These are phyloP conservation scores for Irena cyanogastra DNA, from an alignment of 2,113 vertebrate species.

Conservation along the genomic window DNA sequence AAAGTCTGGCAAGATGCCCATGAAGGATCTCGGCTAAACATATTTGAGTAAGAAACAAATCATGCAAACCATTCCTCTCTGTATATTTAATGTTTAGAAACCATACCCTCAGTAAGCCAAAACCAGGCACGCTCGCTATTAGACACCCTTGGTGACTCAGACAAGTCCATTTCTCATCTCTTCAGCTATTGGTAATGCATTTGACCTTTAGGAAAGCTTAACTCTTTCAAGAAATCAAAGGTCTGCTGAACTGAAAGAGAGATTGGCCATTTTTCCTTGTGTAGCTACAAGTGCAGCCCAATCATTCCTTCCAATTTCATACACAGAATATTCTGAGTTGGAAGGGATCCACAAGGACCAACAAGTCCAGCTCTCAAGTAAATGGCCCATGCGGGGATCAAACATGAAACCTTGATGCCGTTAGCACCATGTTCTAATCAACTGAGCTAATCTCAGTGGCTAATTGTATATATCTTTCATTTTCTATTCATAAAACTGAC, in stretches of 20 bases:
- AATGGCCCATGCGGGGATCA: neutral
- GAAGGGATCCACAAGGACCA: neutral
- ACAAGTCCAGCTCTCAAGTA: neutral
- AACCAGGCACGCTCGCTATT: neutral
- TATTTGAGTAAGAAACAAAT: constrained; percentile 75
- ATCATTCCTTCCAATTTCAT: neutral
- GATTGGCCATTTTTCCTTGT: neutral
- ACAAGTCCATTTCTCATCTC: neutral
- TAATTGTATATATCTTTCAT: neutral
- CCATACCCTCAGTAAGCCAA: neutral
- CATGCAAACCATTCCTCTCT: neutral
- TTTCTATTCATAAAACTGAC: neutral
- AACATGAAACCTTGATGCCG: neutral
- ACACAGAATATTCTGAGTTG: neutral
- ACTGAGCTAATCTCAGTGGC: neutral
- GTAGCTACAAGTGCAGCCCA: neutral
- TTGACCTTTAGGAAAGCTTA: neutral
- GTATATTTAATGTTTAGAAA: neutral
- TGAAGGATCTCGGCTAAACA: constrained; percentile 72
- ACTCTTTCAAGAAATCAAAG: neutral
- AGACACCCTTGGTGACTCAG: neutral
- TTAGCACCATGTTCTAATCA: neutral
- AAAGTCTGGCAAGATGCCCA: constrained; percentile 71
- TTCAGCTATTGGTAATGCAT: neutral
- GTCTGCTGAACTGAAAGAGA: neutral